A percentile compares a stretch with the other conserved stretches of the same genome.
Conservation (phyloP, 2,113 vertebrate species). For the Diadophis punctatus region DNA sequence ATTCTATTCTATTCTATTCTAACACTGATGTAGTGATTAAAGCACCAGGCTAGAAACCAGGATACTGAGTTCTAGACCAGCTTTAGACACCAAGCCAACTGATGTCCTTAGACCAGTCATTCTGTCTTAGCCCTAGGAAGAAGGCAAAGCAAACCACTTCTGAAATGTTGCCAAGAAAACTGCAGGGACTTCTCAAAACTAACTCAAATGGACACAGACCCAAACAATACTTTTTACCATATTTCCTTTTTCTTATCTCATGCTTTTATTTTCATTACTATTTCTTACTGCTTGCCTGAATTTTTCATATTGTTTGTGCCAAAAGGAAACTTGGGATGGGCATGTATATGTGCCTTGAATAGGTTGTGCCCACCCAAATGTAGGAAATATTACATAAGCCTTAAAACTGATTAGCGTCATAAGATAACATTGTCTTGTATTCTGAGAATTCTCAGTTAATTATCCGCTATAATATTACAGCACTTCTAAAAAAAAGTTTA, state of each 20-base stretch:
- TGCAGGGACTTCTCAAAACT: background rate
- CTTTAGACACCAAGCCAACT: background rate
- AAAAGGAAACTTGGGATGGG: background rate
- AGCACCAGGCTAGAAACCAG: background rate
- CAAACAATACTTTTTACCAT: background rate
- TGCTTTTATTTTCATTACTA: background rate
- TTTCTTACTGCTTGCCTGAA: background rate
- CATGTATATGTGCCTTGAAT: background rate
- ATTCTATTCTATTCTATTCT: no score
- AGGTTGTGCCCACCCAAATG: background rate
- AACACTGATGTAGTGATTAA: background rate
- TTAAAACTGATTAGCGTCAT: background rate
- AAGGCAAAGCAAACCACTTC: background rate
- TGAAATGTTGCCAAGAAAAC: background rate
- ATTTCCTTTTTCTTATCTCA: background rate
- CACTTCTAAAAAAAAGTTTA: no score
- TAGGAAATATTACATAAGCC: background rate
- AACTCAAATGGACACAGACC: background rate
- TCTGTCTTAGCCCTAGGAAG: background rate
- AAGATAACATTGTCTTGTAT: background rate
- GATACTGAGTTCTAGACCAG: background rate
- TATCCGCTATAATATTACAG: background rate
- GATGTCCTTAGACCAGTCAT: background rate
- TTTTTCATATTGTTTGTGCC: background rate
- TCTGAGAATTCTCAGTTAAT: background rate